Evolutionary conservation across 2,888 invertebrate genomes (phyloP).

Genomic region (Reticulitermes lucifugus): DNA sequence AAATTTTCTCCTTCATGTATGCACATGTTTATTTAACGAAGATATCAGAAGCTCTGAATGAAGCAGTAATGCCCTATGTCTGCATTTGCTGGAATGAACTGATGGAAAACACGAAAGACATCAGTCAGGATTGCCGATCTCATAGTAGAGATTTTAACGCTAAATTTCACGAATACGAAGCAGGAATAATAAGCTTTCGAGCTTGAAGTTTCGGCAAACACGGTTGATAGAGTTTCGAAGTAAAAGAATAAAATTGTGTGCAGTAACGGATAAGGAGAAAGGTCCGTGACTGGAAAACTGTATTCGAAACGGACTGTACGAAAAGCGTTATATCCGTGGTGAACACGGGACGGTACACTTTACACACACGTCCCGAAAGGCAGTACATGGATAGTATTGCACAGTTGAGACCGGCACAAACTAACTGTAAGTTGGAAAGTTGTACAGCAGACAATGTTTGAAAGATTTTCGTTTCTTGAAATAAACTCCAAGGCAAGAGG

Average conservation of each 20-base stretch:
- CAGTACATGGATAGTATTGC: conserved; percentile 1
- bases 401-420: not conserved
- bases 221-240: not conserved
- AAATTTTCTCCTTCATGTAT: too few species aligned
- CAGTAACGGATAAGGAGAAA: not conserved
- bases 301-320: not conserved
- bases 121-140: too few species aligned
- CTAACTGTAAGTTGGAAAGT: not conserved
- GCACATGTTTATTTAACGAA: too few species aligned
- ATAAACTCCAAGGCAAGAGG: not conserved
- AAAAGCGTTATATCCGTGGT: not conserved
- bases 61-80: too few species aligned
- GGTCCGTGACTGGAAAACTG: not conserved
- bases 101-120: too few species aligned
- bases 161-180: too few species aligned
- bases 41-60: too few species aligned
- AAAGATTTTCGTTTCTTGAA: not conserved
- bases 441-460: not conserved
- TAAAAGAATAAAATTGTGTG: not conserved
- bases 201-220: too few species aligned
- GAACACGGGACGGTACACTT: not conserved
- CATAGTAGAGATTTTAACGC: too few species aligned
- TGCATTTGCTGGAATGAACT: too few species aligned
- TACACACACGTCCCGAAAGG: conserved; percentile 8
- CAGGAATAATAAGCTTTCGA: too few species aligned